These are phyloP conservation scores for Pteruthius melanotis DNA, from an alignment of 2,113 vertebrate genomes.

Conservation along the genomic window DNA sequence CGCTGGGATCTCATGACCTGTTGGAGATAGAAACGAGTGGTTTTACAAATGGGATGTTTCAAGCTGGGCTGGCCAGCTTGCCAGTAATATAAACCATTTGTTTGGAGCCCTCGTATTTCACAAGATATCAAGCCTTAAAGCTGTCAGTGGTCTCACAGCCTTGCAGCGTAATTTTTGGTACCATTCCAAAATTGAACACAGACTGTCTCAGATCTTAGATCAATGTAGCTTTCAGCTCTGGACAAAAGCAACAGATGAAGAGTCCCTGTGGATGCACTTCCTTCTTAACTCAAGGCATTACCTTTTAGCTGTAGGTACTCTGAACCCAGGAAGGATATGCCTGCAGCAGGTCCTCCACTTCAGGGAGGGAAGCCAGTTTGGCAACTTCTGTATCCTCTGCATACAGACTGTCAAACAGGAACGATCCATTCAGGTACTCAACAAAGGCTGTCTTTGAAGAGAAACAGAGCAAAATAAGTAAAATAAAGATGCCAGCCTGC, in stretches of 20 bases:
- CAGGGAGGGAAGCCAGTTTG: constrained; percentile 74
- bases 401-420: constrained; percentile 82
- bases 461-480: neutral
- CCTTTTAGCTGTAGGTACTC: neutral
- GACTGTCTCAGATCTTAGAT: constrained; percentile 37
- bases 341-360: constrained; percentile 71
- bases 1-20: neutral
- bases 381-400: constrained; percentile 77
- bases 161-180: constrained; percentile 11
- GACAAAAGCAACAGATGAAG: constrained; percentile 39
- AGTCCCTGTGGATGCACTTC: constrained; percentile 5
- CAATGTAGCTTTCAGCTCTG: constrained; percentile 35
- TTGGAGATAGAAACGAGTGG: neutral
- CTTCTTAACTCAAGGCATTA: constrained; percentile 1
- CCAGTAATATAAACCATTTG: constrained; percentile 27
- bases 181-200: constrained; percentile 18
- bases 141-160: constrained; percentile 24
- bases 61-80: constrained; percentile 16
- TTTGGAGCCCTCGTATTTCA: constrained; percentile 34
- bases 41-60: constrained; percentile 8
- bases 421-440: constrained; percentile 81
- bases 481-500: neutral
- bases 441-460: constrained; percentile 83
- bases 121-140: constrained; percentile 24
- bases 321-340: constrained; percentile 82